A percentile compares a stretch with the other conserved stretches of the same genome.
phyloP scores from a whole-genome alignment of 2,113 vertebrate species.

The Athene noctua region DNA sequence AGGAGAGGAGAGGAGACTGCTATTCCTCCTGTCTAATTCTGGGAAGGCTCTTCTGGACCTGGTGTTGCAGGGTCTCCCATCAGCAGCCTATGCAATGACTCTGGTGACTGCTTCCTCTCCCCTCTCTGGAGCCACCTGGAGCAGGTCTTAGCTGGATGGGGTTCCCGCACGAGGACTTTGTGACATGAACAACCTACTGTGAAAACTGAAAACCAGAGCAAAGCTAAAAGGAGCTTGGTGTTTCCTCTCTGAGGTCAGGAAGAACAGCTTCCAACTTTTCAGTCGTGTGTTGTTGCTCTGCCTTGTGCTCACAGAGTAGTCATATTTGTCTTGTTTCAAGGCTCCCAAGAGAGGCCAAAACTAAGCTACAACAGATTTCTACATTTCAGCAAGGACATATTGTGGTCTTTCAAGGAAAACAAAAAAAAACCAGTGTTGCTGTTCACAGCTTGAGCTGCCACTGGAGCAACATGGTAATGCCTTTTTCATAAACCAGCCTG shows the following conservation, averaged over 20 bases:
- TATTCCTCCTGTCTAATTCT: neutral
- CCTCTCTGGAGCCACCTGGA: neutral
- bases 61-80: neutral
- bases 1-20: neutral
- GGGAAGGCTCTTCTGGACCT: neutral
- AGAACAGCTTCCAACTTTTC: neutral
- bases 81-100: neutral
- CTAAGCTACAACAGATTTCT: conserved; percentile 14
- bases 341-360: neutral
- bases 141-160: neutral
- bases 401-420: neutral
- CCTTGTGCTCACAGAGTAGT: neutral
- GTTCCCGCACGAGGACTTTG: neutral
- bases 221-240: neutral
- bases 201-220: neutral
- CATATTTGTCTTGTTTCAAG: neutral
- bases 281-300: neutral
- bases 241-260: neutral
- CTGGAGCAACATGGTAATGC: neutral
- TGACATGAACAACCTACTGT: neutral
- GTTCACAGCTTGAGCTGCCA: neutral
- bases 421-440: neutral
- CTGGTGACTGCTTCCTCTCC: neutral
- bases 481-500: neutral
- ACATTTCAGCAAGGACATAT: neutral